A percentile compares a stretch with the other conserved stretches of the same genome.
phyloP scores from a whole-genome alignment of 2,888 invertebrate species.

The Geophilus truncorum region DNA sequence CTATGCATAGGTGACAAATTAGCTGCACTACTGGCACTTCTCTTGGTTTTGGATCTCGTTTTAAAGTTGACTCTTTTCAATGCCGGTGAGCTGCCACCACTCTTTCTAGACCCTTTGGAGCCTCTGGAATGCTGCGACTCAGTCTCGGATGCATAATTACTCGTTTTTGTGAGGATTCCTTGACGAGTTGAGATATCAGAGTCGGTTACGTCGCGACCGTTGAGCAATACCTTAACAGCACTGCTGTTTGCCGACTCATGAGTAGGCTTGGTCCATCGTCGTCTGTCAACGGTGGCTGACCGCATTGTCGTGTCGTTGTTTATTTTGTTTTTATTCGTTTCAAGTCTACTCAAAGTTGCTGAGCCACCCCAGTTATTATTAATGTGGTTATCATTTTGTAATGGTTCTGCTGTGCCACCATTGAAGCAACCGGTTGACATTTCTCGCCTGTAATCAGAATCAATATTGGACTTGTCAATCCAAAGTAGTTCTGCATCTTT shows the following conservation, averaged over 20 bases:
- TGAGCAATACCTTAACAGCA: constrained; percentile 31
- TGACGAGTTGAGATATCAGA: neutral
- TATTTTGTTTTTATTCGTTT: constrained; percentile 35
- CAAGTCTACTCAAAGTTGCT: constrained; percentile 37
- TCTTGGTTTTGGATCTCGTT: constrained; percentile 38
- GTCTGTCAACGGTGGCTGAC: constrained; percentile 35
- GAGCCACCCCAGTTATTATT: constrained; percentile 34
- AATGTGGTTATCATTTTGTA: constrained; percentile 23
- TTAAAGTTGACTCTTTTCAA: constrained; percentile 37
- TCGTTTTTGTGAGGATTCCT: neutral
- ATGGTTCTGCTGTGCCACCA: neutral
- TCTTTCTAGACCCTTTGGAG: constrained; percentile 29
- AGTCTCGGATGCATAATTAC: constrained; percentile 36
- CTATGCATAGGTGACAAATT: constrained; percentile 40
- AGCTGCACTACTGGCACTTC: constrained; percentile 37
- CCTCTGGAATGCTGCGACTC: constrained; percentile 36
- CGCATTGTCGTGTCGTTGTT: constrained; percentile 30
- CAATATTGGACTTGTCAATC: constrained; percentile 34
- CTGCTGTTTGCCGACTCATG: neutral
- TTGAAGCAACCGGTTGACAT: neutral
- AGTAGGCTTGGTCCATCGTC: neutral
- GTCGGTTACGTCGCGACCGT: constrained; percentile 29
- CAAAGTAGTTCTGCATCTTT: constrained; percentile 31
- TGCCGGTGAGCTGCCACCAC: constrained; percentile 30
- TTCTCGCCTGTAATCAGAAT: neutral